Base-by-base conservation (phyloP, 2,888 invertebrate species). In the Malachius bipustulatus region DNA sequence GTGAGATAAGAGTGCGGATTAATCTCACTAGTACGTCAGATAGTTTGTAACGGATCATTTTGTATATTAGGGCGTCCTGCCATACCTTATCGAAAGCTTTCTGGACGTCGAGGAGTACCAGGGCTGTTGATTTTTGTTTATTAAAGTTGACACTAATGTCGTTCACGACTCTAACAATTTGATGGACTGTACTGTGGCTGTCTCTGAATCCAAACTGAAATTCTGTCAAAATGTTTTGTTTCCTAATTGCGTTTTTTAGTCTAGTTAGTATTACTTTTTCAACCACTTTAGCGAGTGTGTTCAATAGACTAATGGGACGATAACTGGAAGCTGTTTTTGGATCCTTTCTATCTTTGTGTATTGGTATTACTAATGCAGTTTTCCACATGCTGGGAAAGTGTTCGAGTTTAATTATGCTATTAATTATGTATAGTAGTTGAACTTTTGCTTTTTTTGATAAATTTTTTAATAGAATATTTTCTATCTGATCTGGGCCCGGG, bases 91-190 rank as follows among this genome's bases (percentile, higher is more conserved):
- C n/a, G n/a, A n/a, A n/a, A n/a, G n/a, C n/a, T n/a, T n/a, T n/a
- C n/a, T 51, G 48, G 6, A 57, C 50, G 28, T 57, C 52, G 10
- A 57, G 32, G n/a, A 57, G 38, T 1, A 49, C 32, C 42, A 55
- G 46, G 0, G 43, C 43, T n/a, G 54, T 53, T 2, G 38, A 34
- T 4, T 44, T 39, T 2, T 47, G 40, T 29, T 42, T 43, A 32
- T 55, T 53, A 11, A 48, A 54, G 4, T 47, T 45, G 3, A n/a
- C n/a, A n/a, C n/a, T n/a, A n/a, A n/a, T n/a, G n/a, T n/a, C n/a
- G n/a, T n/a, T n/a, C n/a, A n/a, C 39, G 12, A 59, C 49, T 39
- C 54, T 32, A 0, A 37, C 35, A 2, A 56, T 35, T 42, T 57
- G 54, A 26, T 47, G 46, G 1, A 44, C 43, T 2, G 55, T 54